phyloP scores from a whole-genome alignment of 2,888 invertebrate species.

The Pandemis heparana region DNA sequence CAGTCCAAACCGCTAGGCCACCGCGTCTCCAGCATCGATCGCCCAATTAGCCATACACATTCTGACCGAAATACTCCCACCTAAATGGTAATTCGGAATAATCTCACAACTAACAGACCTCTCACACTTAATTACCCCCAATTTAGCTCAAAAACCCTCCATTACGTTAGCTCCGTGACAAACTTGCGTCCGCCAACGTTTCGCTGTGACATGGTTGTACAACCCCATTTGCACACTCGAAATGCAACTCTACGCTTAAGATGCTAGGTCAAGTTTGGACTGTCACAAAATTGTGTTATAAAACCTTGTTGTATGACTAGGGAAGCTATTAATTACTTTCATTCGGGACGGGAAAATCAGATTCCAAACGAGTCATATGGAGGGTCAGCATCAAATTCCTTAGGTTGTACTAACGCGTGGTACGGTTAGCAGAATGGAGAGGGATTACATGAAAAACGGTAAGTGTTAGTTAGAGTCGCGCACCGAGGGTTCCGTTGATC shows the following conservation, averaged over 20 bases:
- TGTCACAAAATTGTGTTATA: background rate
- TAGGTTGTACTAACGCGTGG: background rate
- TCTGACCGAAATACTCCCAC: background rate
- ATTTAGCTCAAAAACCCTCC: constrained; percentile 7
- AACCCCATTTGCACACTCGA: background rate
- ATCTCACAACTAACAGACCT: constrained; percentile 15
- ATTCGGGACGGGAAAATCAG: background rate
- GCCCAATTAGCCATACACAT: background rate
- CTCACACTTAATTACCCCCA: constrained; percentile 19
- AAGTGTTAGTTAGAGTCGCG: too few relatives aligned
- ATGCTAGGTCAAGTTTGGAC: background rate
- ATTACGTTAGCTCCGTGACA: background rate
- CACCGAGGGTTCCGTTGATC: too few relatives aligned
- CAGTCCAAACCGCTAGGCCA: background rate
- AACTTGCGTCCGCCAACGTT: constrained; percentile 1
- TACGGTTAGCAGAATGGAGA: background rate
- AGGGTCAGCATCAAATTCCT: background rate
- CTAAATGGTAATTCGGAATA: constrained; percentile 3
- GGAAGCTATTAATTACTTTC: background rate
- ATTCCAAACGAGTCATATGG: background rate
- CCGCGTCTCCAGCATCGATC: background rate
- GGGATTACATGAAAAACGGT: too few relatives aligned
- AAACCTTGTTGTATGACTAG: background rate
- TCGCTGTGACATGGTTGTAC: background rate
- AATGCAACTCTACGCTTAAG: background rate